A percentile compares a stretch with the other conserved stretches of the same genome.
phyloP scores from a whole-genome alignment of 30 jellyfish, hydroid and myxozoan species.

The Turritopsis dohrnii region DNA sequence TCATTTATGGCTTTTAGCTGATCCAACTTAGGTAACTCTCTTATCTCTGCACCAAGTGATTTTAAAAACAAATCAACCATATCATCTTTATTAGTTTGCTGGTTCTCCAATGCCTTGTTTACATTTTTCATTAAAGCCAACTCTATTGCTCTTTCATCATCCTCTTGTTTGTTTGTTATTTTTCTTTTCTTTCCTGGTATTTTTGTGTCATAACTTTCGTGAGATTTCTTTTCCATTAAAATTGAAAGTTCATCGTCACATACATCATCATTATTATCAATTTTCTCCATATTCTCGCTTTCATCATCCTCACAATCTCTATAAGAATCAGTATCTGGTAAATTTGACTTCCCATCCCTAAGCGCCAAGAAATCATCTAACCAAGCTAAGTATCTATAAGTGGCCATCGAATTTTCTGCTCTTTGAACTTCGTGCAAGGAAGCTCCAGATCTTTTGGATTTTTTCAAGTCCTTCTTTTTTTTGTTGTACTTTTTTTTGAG shows the following conservation, averaged over 20 bases:
- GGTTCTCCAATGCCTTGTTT: background rate
- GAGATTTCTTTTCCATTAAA: background rate
- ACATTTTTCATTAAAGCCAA: background rate
- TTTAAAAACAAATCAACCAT: background rate
- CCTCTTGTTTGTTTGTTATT: constrained; percentile 3
- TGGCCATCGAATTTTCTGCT: background rate
- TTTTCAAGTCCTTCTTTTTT: background rate
- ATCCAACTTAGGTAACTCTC: constrained; percentile 7
- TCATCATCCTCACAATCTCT: background rate
- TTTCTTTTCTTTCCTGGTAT: background rate
- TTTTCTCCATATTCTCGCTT: background rate
- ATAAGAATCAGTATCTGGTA: background rate
- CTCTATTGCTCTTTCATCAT: background rate
- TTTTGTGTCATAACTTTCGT: background rate
- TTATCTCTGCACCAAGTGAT: background rate
- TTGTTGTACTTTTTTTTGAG: background rate
- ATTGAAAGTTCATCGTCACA: too few relatives aligned
- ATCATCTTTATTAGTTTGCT: background rate
- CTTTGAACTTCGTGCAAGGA: background rate
- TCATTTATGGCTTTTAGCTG: constrained; percentile 1
- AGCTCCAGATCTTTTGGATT: background rate
- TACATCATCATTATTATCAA: background rate
- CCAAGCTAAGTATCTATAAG: background rate
- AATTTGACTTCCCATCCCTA: background rate
- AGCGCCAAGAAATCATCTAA: constrained; percentile 7